Percentiles rank a stretch among this genome's conserved stretches.
phyloP scores from a whole-genome alignment of 2,888 invertebrate genomes.

The Hypsopygia costalis region DNA sequence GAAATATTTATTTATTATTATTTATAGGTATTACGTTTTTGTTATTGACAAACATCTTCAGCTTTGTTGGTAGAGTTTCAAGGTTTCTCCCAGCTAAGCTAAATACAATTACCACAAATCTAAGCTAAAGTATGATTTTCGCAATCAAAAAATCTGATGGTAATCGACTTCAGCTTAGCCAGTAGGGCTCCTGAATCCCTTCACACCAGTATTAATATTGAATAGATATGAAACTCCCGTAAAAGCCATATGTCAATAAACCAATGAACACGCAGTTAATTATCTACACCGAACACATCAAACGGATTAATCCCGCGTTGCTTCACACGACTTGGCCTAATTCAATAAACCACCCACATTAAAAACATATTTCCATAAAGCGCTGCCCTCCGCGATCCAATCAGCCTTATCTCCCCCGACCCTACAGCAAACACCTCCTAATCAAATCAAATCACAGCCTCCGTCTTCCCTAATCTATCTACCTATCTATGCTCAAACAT shows the following conservation, averaged over 20 bases:
- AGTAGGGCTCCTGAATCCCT: too few relatives aligned
- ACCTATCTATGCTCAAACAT: conserved; percentile 76
- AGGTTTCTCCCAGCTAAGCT: too few relatives aligned
- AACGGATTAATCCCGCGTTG: conserved; percentile 59
- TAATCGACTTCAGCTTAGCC: too few relatives aligned
- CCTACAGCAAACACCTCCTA: conserved; percentile 75
- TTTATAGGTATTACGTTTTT: too few relatives aligned
- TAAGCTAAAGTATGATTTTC: too few relatives aligned
- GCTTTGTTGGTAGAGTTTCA: too few relatives aligned
- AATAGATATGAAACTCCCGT: neutral
- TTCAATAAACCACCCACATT: conserved; percentile 78
- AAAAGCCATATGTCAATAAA: conserved; percentile 29
- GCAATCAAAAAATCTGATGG: too few relatives aligned
- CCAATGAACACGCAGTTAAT: conserved; percentile 44
- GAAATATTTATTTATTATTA: too few relatives aligned
- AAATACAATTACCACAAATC: too few relatives aligned
- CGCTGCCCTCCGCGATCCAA: conserved; percentile 64
- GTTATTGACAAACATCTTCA: too few relatives aligned
- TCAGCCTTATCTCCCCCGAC: conserved; percentile 74
- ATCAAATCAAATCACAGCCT: conserved; percentile 81
- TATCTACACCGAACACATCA: conserved; percentile 52
- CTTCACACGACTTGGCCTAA: conserved; percentile 63
- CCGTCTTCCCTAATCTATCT: conserved; percentile 78
- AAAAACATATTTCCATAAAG: conserved; percentile 79
- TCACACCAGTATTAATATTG: too few relatives aligned